Percentiles rank a stretch among this genome's conserved stretches.
Conservation (phyloP, 2,797 vertebrate species). For the Crenuchus spilurus region DNA sequence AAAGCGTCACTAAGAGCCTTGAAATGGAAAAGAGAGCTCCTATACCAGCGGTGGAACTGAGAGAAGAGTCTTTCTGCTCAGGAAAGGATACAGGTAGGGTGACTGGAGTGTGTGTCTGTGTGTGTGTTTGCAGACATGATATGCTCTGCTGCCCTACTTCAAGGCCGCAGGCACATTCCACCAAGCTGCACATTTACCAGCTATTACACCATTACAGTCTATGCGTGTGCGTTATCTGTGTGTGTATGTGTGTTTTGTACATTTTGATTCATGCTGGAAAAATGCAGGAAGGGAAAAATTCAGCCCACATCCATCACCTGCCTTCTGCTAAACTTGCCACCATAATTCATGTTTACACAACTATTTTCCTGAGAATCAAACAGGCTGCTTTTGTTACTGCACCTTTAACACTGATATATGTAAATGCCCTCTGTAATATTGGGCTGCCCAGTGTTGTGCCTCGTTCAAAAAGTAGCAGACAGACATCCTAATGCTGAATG, state of each 20-base stretch:
- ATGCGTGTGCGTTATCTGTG: conserved; percentile 6
- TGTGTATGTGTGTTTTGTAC: neutral
- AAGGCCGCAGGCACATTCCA: neutral
- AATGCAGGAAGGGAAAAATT: neutral
- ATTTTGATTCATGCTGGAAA: neutral
- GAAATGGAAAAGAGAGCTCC: no score
- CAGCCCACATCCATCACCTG: neutral
- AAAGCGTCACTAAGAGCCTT: no score
- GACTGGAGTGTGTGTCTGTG: neutral
- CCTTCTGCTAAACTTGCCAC: conserved; percentile 9
- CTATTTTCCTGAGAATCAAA: no score
- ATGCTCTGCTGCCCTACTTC: neutral
- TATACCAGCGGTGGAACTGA: no score
- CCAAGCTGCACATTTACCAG: neutral
- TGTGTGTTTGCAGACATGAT: neutral
- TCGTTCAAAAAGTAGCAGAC: no score
- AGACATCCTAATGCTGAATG: no score
- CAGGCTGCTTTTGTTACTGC: no score
- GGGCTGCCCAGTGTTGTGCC: no score
- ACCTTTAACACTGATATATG: no score
- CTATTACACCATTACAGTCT: conserved; percentile 13
- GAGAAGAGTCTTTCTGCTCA: no score
- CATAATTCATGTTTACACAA: no score
- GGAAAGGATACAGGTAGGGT: neutral
- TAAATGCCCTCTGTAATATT: no score